Conservation (phyloP, 2,113 vertebrate species). For the Mola mola region DNA sequence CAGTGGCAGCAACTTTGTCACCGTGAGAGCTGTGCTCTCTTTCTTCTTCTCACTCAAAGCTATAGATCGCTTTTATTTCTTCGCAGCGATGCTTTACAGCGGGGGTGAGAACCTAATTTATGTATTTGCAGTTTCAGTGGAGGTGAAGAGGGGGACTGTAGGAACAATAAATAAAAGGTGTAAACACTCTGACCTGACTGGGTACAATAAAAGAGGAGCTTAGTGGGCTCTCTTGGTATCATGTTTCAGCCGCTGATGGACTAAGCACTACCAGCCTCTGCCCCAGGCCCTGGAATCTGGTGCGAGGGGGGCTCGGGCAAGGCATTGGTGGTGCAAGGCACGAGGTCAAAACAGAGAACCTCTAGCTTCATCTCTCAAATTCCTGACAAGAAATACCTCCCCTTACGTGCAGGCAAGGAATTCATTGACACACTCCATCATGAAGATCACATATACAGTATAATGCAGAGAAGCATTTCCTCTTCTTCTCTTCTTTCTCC, state of each 20-base stretch:
- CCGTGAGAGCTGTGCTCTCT: background rate
- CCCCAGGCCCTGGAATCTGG: constrained; percentile 77
- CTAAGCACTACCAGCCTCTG: constrained; percentile 77
- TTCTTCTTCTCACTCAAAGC: constrained; percentile 7
- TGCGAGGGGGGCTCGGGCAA: constrained; percentile 42
- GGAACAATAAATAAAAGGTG: constrained; percentile 70
- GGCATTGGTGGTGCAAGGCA: constrained; percentile 29
- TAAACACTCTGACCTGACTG: constrained; percentile 72
- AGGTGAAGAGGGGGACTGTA: constrained; percentile 6
- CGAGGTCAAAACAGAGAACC: constrained; percentile 71
- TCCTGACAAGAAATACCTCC: constrained; percentile 56
- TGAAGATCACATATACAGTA: constrained; percentile 55
- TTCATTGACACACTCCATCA: constrained; percentile 54
- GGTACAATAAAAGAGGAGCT: constrained; percentile 72
- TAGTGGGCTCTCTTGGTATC: constrained; percentile 67
- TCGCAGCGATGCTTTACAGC: constrained; percentile 3
- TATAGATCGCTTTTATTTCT: background rate
- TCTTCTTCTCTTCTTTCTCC: constrained; percentile 31
- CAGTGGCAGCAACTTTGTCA: constrained; percentile 18
- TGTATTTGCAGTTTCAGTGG: constrained; percentile 24
- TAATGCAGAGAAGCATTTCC: constrained; percentile 49
- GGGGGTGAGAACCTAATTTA: constrained; percentile 4
- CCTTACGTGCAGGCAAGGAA: constrained; percentile 65
- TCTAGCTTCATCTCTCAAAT: constrained; percentile 74
- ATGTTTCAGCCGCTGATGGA: constrained; percentile 77